phyloP scores from a whole-genome alignment of 2,113 vertebrate species.

The Megaceryle maxima region DNA sequence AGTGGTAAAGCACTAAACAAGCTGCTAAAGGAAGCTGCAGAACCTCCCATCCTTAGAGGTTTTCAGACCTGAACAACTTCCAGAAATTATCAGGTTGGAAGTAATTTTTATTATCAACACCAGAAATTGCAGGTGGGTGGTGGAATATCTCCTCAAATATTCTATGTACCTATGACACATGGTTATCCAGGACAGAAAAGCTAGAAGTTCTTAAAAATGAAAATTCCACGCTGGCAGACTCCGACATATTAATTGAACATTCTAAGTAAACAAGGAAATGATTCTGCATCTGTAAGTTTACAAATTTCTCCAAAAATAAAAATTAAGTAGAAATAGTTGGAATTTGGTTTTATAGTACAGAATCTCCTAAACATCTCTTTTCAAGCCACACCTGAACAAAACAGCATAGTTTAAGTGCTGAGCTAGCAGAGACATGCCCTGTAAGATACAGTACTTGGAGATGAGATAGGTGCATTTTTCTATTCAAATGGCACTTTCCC shows the following conservation, averaged over 20 bases:
- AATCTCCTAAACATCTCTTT: neutral
- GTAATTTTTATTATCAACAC: neutral
- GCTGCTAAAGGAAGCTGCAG: neutral
- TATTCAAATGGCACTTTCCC: neutral
- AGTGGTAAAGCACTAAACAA: neutral
- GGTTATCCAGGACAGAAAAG: neutral
- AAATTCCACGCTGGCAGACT: neutral
- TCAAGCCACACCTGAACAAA: neutral
- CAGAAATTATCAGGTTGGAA: neutral
- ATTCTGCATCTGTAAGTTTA: neutral
- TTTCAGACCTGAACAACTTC: neutral
- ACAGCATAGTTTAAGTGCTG: neutral
- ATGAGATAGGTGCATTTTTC: neutral
- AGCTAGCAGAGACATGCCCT: neutral
- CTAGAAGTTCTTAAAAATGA: neutral
- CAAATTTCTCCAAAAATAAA: neutral
- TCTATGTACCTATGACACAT: neutral
- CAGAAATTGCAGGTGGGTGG: neutral
- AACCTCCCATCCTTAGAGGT: neutral
- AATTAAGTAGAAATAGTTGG: neutral
- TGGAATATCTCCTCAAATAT: neutral
- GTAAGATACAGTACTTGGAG: neutral
- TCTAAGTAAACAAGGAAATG: neutral
- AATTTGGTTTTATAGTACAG: neutral
- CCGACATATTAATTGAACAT: neutral